Evolutionary conservation across 2,113 vertebrate genomes (phyloP), one percentile per base, ranked within the genome.

Genomic region (Calidris pugnax): DNA sequence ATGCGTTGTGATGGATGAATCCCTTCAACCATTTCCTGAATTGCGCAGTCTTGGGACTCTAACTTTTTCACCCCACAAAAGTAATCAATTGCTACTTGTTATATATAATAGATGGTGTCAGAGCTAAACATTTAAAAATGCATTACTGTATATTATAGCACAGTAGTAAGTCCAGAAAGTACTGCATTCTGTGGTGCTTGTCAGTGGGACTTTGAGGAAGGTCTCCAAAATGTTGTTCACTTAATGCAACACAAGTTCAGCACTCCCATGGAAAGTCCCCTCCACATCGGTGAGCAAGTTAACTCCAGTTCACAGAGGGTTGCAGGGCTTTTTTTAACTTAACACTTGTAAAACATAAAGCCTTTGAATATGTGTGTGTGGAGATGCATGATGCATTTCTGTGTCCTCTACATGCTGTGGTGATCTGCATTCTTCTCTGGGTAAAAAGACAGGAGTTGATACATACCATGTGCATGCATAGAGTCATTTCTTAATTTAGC

Each of bases 401-500:
- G 56, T 27, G 27, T 74, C 39, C 21, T 92, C 33, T 78, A 18
- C 6, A 2, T 88, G 75, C 85, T 88, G 32, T 87, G 76, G 43
- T 74, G 50, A 84, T 88, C 73, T 75, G 60, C 79, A 45, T 67
- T 90, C 47, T 94, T 72, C 63, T 80, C 48, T 84, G 88, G 30
- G 43, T 88, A 41, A 76, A 76, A 92, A 95, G 57, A 83, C 7
- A 77, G 81, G 55, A 74, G 53, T 63, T 89, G 68, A 89, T 67
- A 91, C 37, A 57, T 83, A 91, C 75, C 78, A 66, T 66, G 51
- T 88, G 57, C 48, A 72, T 53, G 43, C 73, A 60, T 59, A 67
- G 53, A 94, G 17, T 53, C 2, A 43, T 90, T 95, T 93, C 81
- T 92, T 41, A 88, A 78, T 94, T 92, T 87, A 89, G 68, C 72